Conservation (phyloP, 1,140 invertebrate species). For the Phenacoccus solenopsis region DNA sequence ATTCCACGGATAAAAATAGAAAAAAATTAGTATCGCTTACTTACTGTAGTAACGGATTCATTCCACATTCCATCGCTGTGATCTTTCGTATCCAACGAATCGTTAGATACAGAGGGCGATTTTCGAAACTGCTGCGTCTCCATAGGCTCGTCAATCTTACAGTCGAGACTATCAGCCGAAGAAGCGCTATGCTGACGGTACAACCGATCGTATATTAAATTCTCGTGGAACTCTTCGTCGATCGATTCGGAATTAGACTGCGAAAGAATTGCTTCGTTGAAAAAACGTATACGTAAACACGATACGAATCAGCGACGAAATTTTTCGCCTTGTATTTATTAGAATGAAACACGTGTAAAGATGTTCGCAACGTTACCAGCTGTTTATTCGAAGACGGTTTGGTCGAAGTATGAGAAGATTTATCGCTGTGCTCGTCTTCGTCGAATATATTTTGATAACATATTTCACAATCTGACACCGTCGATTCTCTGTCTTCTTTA, state of each 20-base stretch:
- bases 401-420: slow-evolving; percentile 18
- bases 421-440: slow-evolving; percentile 18
- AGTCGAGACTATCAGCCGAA: not conserved
- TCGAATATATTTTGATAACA: slow-evolving; percentile 23
- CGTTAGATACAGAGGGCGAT: slow-evolving; percentile 58
- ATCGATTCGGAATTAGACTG: slow-evolving; percentile 29
- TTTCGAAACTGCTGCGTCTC: slow-evolving; percentile 22
- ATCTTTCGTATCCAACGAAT: slow-evolving; percentile 54
- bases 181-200: slow-evolving; percentile 34
- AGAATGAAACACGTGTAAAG: not conserved
- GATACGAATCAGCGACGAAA: not conserved
- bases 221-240: slow-evolving; percentile 56
- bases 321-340: not conserved
- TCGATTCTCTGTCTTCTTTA: slow-evolving; percentile 25
- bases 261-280: not conserved
- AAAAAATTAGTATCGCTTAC: too few relatives aligned
- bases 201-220: slow-evolving; percentile 54
- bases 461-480: slow-evolving; percentile 23
- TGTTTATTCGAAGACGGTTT: slow-evolving; percentile 18
- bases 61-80: slow-evolving; percentile 77
- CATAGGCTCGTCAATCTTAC: not conserved
- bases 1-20: too few relatives aligned
- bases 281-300: too few relatives aligned
- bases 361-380: not conserved
- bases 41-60: slow-evolving; percentile 61